Conservation (phyloP, 2,797 vertebrate species). For the Dallia pectoralis region DNA sequence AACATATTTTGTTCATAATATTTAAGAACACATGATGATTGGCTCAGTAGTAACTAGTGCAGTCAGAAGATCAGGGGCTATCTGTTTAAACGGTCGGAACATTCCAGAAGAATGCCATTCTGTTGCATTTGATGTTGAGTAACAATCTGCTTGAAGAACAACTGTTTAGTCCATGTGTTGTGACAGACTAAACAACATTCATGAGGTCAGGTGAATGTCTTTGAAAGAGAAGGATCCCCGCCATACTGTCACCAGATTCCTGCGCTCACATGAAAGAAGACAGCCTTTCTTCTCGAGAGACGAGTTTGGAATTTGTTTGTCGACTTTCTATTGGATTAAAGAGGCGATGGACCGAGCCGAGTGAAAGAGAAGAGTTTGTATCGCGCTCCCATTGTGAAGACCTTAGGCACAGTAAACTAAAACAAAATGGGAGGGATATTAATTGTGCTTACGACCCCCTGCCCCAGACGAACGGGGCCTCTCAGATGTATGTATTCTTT, state of each 20-base stretch:
- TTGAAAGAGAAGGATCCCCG: conserved; percentile 28
- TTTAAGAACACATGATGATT: background rate
- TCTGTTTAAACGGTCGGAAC: conserved; percentile 17
- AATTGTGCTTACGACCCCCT: conserved; percentile 5
- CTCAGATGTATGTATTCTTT: conserved; percentile 32
- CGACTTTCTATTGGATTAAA: conserved; percentile 41
- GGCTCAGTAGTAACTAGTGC: background rate
- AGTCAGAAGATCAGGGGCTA: conserved; percentile 6
- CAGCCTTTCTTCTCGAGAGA: conserved; percentile 24
- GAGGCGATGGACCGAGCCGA: conserved; percentile 16
- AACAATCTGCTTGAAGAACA: conserved; percentile 33
- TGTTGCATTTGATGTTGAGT: conserved; percentile 45
- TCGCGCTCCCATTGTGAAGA: conserved; percentile 35
- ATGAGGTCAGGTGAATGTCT: conserved; percentile 38
- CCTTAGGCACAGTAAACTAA: conserved; percentile 21
- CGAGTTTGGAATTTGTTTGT: conserved; percentile 44
- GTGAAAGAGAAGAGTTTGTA: conserved; percentile 20
- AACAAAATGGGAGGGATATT: conserved; percentile 31
- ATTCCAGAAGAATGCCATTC: conserved; percentile 15
- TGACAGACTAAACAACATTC: conserved; percentile 6
- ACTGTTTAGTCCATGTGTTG: background rate
- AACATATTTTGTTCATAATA: background rate
- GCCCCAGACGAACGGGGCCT: conserved; percentile 13
- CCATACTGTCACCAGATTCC: conserved; percentile 35
- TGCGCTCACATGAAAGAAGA: conserved; percentile 43